phyloP scores from a whole-genome alignment of 2,888 invertebrate genomes.

The Melanostoma scalare region DNA sequence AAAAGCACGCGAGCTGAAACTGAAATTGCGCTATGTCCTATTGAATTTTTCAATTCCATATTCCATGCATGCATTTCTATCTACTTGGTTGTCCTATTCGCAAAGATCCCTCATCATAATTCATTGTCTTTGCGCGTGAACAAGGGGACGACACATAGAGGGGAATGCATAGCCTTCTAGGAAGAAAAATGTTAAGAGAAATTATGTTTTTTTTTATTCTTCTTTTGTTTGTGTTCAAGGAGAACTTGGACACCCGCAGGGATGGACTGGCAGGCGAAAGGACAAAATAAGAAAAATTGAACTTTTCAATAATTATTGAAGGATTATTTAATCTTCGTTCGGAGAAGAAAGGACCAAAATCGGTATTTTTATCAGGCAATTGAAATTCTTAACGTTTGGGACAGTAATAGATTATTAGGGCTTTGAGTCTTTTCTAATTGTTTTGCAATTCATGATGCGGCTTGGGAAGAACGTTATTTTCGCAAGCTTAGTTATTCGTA shows the following conservation, averaged over 20 bases:
- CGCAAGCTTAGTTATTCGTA: too few species aligned
- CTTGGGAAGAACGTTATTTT: too few species aligned
- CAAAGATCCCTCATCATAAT: constrained; percentile 69
- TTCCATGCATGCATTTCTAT: constrained; percentile 67
- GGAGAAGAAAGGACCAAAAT: not conserved
- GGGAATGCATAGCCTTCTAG: constrained; percentile 6
- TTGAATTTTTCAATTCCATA: constrained; percentile 71
- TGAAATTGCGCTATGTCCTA: constrained; percentile 44
- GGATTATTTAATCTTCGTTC: constrained; percentile 15
- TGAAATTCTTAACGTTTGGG: constrained; percentile 23
- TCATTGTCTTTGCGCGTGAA: constrained; percentile 66
- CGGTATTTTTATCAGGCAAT: not conserved
- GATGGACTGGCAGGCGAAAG: too few species aligned
- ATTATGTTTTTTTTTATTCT: constrained; percentile 37
- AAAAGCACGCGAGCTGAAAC: constrained; percentile 27
- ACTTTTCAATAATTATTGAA: constrained; percentile 47
- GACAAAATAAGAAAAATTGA: constrained; percentile 4
- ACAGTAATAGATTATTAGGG: too few species aligned
- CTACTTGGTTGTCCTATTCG: constrained; percentile 36
- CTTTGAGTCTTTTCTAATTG: not conserved
- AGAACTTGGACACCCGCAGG: too few species aligned
- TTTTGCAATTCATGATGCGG: too few species aligned
- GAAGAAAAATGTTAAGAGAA: constrained; percentile 52
- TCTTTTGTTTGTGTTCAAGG: too few species aligned
- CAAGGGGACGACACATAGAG: not conserved